Conservation (phyloP, 2,888 invertebrate genomes). For the Hydrotaea cyrtoneurina region DNA sequence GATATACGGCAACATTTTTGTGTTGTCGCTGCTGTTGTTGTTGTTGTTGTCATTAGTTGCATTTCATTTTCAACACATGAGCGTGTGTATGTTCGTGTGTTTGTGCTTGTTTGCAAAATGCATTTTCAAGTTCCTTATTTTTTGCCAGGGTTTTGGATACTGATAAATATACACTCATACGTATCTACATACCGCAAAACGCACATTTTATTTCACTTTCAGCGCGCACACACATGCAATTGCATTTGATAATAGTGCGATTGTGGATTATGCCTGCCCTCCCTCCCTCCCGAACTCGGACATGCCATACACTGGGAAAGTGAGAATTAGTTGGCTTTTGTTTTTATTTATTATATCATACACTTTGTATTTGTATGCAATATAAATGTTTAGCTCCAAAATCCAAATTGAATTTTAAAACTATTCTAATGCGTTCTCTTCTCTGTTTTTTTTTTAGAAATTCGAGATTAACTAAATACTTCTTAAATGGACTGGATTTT, state of each 20-base stretch:
- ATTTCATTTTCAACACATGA: background rate
- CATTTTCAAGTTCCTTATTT: slow-evolving; percentile 34
- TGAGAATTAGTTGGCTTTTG: no score
- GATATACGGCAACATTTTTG: slow-evolving; percentile 47
- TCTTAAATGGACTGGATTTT: no score
- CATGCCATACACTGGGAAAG: background rate
- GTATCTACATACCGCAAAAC: slow-evolving; percentile 28
- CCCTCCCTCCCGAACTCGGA: no score
- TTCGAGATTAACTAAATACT: no score
- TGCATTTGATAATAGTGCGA: slow-evolving; percentile 10
- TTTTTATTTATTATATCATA: no score
- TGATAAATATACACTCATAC: slow-evolving; percentile 27
- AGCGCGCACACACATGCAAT: background rate
- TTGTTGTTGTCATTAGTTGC: background rate
- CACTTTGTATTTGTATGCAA: no score
- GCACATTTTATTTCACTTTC: slow-evolving; percentile 40
- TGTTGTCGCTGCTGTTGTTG: background rate
- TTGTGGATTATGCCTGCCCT: background rate
- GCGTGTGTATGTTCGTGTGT: slow-evolving; percentile 14
- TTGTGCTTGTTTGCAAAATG: slow-evolving; percentile 21
- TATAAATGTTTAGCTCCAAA: no score
- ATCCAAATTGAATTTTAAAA: no score
- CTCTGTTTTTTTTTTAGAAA: no score
- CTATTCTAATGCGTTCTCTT: no score
- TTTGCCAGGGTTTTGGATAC: slow-evolving; percentile 22